phyloP scores from a whole-genome alignment of 2,888 invertebrate genomes.

The Linnaemya tessellans region DNA sequence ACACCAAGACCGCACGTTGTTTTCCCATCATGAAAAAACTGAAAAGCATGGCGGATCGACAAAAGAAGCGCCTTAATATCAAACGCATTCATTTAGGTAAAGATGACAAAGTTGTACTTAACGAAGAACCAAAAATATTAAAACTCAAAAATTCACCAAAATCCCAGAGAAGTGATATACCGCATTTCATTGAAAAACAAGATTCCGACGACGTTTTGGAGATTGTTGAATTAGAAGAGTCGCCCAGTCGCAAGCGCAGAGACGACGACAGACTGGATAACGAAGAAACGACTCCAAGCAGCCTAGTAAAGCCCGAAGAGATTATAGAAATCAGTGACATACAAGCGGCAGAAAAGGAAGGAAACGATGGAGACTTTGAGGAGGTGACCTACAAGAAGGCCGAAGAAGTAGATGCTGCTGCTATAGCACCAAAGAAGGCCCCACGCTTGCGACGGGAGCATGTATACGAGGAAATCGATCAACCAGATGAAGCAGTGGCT shows the following conservation, averaged over 20 bases:
- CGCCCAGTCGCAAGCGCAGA: constrained; percentile 82
- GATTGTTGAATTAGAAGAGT: constrained; percentile 83
- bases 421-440: constrained; percentile 79
- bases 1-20: constrained; percentile 80
- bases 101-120: constrained; percentile 84
- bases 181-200: constrained; percentile 83
- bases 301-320: constrained; percentile 81
- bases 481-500: constrained; percentile 64
- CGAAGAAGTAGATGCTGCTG: constrained; percentile 36
- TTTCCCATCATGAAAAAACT: constrained; percentile 87
- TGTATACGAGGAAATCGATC: constrained; percentile 86
- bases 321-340: constrained; percentile 79
- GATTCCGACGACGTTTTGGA: constrained; percentile 83
- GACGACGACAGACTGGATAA: constrained; percentile 62
- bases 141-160: constrained; percentile 86
- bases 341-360: constrained; percentile 4
- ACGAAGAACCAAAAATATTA: constrained; percentile 85
- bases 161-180: constrained; percentile 84
- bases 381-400: constrained; percentile 55
- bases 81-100: constrained; percentile 81
- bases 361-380: constrained; percentile 68
- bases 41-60: constrained; percentile 87
- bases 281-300: constrained; percentile 68
- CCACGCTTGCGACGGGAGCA: constrained; percentile 85
- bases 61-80: constrained; percentile 84